Conservation (phyloP, 1,140 invertebrate genomes). For the Neodiprion pinetum region DNA sequence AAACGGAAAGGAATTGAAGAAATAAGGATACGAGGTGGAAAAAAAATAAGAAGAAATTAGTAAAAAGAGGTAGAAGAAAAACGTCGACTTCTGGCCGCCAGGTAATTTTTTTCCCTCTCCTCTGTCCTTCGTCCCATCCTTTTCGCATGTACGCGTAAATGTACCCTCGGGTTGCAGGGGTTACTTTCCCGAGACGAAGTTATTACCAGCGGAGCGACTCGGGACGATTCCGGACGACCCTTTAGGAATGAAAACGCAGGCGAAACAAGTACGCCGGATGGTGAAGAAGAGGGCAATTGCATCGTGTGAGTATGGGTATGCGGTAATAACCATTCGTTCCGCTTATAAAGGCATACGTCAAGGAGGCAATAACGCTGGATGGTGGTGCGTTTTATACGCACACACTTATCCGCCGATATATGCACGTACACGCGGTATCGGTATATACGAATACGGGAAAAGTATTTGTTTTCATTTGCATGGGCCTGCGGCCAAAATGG, state of each 20-base stretch:
- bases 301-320: neutral
- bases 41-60: too few relatives aligned
- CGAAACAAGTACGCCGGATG: neutral
- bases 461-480: constrained; percentile 60
- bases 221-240: neutral
- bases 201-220: neutral
- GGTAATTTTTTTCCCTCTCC: too few relatives aligned
- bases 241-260: neutral
- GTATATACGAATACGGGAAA: constrained; percentile 29
- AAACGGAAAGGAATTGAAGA: too few relatives aligned
- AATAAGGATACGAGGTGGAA: too few relatives aligned
- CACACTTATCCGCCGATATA: neutral
- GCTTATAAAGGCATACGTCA: constrained; percentile 57
- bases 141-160: too few relatives aligned
- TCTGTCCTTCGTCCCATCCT: too few relatives aligned
- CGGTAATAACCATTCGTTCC: constrained; percentile 56
- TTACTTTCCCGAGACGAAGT: neutral
- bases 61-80: too few relatives aligned
- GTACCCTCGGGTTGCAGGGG: too few relatives aligned
- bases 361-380: constrained; percentile 49
- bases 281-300: neutral
- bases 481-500: constrained; percentile 52
- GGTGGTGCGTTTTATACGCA: constrained; percentile 14
- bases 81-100: too few relatives aligned
- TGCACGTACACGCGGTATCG: too few relatives aligned